A percentile compares a stretch with the other conserved stretches of the same genome.
phyloP scores from a whole-genome alignment of 1,140 invertebrate genomes.

The Galleria mellonella region DNA sequence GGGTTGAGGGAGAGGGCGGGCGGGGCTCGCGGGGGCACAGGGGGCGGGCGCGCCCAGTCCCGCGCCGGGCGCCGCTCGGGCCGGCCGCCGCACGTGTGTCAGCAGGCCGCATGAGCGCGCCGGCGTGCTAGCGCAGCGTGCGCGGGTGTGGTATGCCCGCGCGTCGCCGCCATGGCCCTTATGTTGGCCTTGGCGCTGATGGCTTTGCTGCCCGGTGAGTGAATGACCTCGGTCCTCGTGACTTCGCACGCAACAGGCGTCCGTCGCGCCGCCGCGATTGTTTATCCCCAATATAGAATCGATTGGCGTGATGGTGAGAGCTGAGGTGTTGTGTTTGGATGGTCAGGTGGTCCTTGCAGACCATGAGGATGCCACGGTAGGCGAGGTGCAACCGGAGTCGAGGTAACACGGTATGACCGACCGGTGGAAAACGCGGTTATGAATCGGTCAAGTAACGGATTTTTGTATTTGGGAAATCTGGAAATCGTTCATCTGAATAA shows the following conservation, averaged over 20 bases:
- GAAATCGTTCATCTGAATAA: too few species aligned
- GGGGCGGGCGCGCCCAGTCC: conserved; percentile 46
- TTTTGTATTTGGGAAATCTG: too few species aligned
- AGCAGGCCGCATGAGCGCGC: conserved; percentile 59
- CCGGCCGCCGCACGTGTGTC: conserved; percentile 42
- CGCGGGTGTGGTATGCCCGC: conserved; percentile 70
- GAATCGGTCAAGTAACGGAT: conserved; percentile 2
- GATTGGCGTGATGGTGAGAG: conserved; percentile 37
- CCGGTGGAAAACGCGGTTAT: not conserved
- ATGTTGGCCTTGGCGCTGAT: conserved; percentile 58
- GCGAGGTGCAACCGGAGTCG: conserved; percentile 1
- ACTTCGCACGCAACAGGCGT: conserved; percentile 46
- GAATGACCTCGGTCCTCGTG: conserved; percentile 12
- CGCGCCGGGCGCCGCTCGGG: conserved; percentile 62
- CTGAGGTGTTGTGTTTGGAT: conserved; percentile 52
- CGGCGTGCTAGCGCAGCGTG: conserved; percentile 65
- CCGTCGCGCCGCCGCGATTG: conserved; percentile 44
- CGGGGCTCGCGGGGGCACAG: conserved; percentile 14
- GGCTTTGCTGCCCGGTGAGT: conserved; percentile 62
- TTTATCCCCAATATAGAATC: conserved; percentile 44
- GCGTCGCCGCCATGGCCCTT: conserved; percentile 57
- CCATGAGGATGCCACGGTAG: conserved; percentile 17
- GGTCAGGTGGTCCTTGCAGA: conserved; percentile 19
- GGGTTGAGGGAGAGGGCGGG: too few species aligned
- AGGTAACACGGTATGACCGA: conserved; percentile 12